Evolutionary conservation across 2,113 vertebrate genomes (phyloP).

Genomic region (Antidorcas marsupialis): DNA sequence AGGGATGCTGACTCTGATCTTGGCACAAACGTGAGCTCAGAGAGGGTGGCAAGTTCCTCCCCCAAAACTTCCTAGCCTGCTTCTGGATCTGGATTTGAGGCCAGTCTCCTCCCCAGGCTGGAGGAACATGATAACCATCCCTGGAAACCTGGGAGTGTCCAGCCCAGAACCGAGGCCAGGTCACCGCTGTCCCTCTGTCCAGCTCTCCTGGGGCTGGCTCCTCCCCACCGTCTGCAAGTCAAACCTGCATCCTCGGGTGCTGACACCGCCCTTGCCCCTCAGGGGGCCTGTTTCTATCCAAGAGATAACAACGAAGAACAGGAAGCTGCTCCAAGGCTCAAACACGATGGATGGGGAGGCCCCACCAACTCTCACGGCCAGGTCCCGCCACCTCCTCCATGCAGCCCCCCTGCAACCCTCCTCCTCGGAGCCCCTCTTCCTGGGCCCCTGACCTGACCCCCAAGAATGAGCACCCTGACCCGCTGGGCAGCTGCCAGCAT

Average conservation of each 20-base stretch:
- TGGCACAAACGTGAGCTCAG: background rate
- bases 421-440: background rate
- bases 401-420: background rate
- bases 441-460: too few species aligned
- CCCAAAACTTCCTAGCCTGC: background rate
- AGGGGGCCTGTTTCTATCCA: background rate
- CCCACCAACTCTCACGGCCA: background rate
- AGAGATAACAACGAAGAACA: background rate
- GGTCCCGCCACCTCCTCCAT: background rate
- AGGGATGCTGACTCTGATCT: too few species aligned
- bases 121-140: fast-evolving
- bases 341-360: too few species aligned
- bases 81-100: background rate
- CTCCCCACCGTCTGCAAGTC: fast-evolving
- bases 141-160: background rate
- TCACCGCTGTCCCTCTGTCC: background rate
- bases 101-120: background rate
- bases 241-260: fast-evolving
- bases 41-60: background rate
- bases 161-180: background rate
- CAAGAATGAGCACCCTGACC: background rate
- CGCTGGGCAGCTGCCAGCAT: background rate
- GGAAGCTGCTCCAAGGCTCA: background rate
- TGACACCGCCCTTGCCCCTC: background rate
- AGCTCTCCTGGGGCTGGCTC: background rate